Percentiles rank a stretch among this genome's conserved stretches.
Evolutionary conservation across 2,888 invertebrate species (phyloP).

Genomic region (Cancer borealis): DNA sequence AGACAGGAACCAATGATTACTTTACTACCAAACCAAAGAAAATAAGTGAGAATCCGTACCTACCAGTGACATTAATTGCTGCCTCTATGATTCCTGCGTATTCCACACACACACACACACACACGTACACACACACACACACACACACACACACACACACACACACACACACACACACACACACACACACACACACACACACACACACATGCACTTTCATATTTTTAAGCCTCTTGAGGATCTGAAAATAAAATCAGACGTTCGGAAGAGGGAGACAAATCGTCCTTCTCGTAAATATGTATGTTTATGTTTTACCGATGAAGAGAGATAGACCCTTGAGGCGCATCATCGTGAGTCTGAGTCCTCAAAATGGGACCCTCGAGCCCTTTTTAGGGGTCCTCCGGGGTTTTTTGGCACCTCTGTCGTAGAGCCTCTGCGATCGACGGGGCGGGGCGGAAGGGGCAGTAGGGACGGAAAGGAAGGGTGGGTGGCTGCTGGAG

Average conservation of each 20-base stretch:
- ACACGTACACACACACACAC: too few species aligned
- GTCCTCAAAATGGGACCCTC: background rate
- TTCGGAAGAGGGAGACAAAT: conserved; percentile 16
- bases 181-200: background rate
- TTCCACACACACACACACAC: too few species aligned
- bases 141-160: too few species aligned
- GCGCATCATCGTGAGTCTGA: background rate
- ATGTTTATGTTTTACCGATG: conserved; percentile 23
- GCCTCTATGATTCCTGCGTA: background rate
- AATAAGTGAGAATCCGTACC: background rate
- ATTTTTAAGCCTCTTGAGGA: background rate
- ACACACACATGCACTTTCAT: background rate
- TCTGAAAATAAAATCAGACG: conserved; percentile 7
- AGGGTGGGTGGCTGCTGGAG: background rate
- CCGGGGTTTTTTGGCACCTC: background rate
- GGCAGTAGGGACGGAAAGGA: background rate
- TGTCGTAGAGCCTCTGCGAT: background rate
- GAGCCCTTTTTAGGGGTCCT: background rate
- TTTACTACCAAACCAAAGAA: background rate
- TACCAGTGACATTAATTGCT: background rate
- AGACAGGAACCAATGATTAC: background rate
- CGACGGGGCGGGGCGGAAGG: background rate
- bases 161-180: background rate
- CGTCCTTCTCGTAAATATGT: background rate
- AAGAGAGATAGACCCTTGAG: background rate